Conservation (phyloP, 30 jellyfish, hydroid and myxozoan genomes). For the Aurelia sp. region DNA sequence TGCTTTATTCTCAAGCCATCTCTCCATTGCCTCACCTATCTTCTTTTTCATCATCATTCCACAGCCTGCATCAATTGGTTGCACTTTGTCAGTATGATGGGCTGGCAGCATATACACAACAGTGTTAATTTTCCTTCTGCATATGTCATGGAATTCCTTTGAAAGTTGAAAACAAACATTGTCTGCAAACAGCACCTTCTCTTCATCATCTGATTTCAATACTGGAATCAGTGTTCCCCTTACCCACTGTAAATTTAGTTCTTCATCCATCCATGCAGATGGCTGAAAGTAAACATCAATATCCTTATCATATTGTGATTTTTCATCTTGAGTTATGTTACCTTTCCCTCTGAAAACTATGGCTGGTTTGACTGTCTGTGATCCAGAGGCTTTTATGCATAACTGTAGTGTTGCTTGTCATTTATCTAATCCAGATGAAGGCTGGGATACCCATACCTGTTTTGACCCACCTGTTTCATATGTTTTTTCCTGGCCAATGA, state of each 20-base stretch:
- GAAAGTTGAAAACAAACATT: slow-evolving; percentile 25
- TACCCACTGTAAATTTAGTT: slow-evolving; percentile 36
- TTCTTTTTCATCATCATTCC: slow-evolving; percentile 15
- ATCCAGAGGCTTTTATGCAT: slow-evolving; percentile 34
- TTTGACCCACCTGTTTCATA: slow-evolving; percentile 31
- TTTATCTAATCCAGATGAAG: slow-evolving; percentile 41
- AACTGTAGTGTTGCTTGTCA: slow-evolving; percentile 47
- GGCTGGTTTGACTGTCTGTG: slow-evolving; percentile 46
- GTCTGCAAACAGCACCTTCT: slow-evolving; percentile 33
- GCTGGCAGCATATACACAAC: slow-evolving; percentile 34
- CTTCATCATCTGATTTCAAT: slow-evolving; percentile 7
- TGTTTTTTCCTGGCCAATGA: slow-evolving; percentile 28
- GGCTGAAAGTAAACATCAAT: slow-evolving; percentile 54
- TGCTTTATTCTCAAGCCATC: slow-evolving; percentile 13
- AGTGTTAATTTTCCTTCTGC: slow-evolving; percentile 23
- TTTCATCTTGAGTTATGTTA: slow-evolving; percentile 29
- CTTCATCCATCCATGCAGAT: slow-evolving; percentile 45
- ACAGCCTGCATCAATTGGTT: slow-evolving; percentile 33
- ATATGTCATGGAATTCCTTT: slow-evolving; percentile 20
- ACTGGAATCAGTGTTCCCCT: slow-evolving; percentile 36
- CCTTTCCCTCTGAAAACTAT: slow-evolving; percentile 56
- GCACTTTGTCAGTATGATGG: slow-evolving; percentile 27
- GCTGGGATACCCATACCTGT: slow-evolving; percentile 65
- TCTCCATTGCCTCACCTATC: slow-evolving; percentile 35
- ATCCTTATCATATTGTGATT: slow-evolving; percentile 40